Evolutionary conservation across 2,113 vertebrate genomes (phyloP).

Genomic region (Raja brachyura): DNA sequence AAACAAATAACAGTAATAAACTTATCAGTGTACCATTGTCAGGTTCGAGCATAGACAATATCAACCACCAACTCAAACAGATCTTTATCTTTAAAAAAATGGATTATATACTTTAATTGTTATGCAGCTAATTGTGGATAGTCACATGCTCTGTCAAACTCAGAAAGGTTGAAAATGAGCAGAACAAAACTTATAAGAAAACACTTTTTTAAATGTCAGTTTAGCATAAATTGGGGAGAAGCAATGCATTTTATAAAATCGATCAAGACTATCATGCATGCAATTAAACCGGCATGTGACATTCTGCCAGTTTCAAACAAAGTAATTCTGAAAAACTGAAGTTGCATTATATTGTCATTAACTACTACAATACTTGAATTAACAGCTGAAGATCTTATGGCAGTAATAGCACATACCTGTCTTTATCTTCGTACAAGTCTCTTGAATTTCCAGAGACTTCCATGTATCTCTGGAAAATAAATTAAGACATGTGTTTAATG

Average conservation of each 20-base stretch:
- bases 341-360: not conserved
- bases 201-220: not conserved
- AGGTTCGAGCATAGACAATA: not conserved
- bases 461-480: constrained; percentile 78
- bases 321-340: not conserved
- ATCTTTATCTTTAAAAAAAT: not conserved
- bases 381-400: not conserved
- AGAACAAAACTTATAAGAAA: not conserved
- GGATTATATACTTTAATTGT: not conserved
- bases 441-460: constrained; percentile 84
- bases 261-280: not conserved
- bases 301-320: not conserved
- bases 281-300: too few species aligned
- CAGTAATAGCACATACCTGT: constrained; percentile 69
- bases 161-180: not conserved
- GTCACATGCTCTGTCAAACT: not conserved
- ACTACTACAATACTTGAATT: not conserved
- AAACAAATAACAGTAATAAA: constrained; percentile 1
- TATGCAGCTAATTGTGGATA: not conserved
- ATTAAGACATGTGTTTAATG: not conserved
- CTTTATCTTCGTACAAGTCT: constrained; percentile 92
- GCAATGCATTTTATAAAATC: not conserved
- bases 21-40: not conserved
- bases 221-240: not conserved
- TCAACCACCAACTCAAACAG: not conserved